Evolutionary conservation across 1,140 invertebrate genomes (phyloP), one percentile per base, ranked within the genome.

Genomic region (Lucilia sericata): DNA sequence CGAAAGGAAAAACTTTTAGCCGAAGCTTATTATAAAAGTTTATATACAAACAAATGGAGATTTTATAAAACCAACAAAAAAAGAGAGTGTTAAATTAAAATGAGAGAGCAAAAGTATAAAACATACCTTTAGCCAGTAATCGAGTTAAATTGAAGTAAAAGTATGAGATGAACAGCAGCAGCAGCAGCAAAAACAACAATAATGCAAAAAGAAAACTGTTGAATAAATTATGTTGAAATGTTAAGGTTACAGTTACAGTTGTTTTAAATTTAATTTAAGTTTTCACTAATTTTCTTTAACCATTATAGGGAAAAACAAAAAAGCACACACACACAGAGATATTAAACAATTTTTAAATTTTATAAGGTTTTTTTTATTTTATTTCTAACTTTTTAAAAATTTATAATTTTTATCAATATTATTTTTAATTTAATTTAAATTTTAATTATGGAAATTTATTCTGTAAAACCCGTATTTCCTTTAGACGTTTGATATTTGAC

Each of bases 221-320:
- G 76, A 80, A 80, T 80, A 80, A 80, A 80, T 80, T 80, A 80
- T 21, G 19, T 80, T 80, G 76, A 80, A 80, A 80, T 80, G 76
- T 80, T 80, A 80, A 80, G 76, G 76, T 80, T 80, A 80, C 76
- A 80, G 42, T 80, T 80, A 49, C 42, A 80, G 36, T 80, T 19
- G 42, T 21, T 51, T 80, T 80, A 49, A 80, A 80, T 49, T 49
- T 80, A 19, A 49, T 80, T 80, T 3, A 10, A 3, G 36, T 51
- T 80, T 19, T 19, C 42, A 49, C 34, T 51, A 49, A 80, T 55
- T 42, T 42, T 42, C 42, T 42, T 42, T 42, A 8, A 30, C 25
- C 1, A 30, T 30, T 30, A 30, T 30, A 30, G 25, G 25, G 25
- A 30, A 30, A 30, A 30, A 30, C 25, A 30, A 30, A 30, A 30